Percentiles rank a stretch among this genome's conserved stretches.
These are phyloP conservation scores for Anthrax anthrax DNA, from an alignment of 2,888 invertebrate genomes.

Conservation along the genomic window DNA sequence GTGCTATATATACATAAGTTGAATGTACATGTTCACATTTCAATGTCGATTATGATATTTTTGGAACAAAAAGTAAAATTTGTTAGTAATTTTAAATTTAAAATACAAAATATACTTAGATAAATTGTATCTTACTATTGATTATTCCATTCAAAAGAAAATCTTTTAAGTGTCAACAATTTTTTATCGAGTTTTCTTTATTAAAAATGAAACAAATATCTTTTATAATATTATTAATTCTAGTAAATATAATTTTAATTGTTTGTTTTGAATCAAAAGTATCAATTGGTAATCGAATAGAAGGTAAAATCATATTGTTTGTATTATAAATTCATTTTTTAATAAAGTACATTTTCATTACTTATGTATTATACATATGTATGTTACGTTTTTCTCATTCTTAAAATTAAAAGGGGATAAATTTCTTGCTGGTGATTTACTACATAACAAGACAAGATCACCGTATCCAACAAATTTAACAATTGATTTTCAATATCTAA, in stretches of 20 bases:
- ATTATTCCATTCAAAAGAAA: no score
- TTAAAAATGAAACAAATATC: no score
- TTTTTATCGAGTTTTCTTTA: no score
- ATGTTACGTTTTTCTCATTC: not conserved
- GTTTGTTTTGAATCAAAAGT: not conserved
- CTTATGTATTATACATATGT: not conserved
- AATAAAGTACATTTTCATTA: no score
- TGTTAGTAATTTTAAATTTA: no score
- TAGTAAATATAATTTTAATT: not conserved
- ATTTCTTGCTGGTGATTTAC: constrained; percentile 24
- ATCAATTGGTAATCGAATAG: constrained; percentile 1
- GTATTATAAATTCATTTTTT: no score
- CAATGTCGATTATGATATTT: not conserved
- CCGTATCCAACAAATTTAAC: constrained; percentile 15
- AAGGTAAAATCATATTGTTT: not conserved
- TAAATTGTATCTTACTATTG: no score
- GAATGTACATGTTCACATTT: not conserved
- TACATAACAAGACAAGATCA: constrained; percentile 19
- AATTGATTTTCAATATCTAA: constrained; percentile 22
- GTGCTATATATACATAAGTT: not conserved
- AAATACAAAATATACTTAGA: no score
- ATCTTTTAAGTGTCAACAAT: no score
- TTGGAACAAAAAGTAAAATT: not conserved
- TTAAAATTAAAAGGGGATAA: constrained; percentile 17
- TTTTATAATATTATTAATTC: no score